These are phyloP conservation scores for Taxidea taxus DNA, from an alignment of 2,113 vertebrate genomes.

Conservation along the genomic window DNA sequence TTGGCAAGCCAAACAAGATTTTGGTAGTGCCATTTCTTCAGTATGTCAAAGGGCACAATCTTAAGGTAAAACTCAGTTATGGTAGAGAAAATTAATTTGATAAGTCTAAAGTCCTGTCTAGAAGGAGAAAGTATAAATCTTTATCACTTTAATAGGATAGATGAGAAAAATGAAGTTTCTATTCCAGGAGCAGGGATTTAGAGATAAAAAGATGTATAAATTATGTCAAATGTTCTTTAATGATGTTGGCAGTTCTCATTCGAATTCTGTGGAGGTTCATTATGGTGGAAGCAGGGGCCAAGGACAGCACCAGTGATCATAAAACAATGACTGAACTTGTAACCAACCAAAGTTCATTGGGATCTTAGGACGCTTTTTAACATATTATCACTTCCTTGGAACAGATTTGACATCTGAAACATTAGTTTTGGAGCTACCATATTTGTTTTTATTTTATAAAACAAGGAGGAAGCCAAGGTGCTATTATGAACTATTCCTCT, in stretches of 20 bases:
- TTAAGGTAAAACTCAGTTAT: slow-evolving; percentile 4
- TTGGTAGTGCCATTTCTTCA: not conserved
- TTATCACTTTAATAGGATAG: not conserved
- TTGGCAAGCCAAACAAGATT: not conserved
- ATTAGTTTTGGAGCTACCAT: not conserved
- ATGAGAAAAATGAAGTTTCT: slow-evolving; percentile 1
- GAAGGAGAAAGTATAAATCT: not conserved
- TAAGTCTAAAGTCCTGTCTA: not conserved
- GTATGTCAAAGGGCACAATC: not conserved
- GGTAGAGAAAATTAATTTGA: slow-evolving; percentile 20
- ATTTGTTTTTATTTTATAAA: not conserved
- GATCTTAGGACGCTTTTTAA: not conserved
- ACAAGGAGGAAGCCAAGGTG: not conserved
- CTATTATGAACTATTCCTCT: not conserved
- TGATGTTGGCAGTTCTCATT: not conserved
- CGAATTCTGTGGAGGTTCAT: not conserved
- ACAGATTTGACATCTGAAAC: not conserved
- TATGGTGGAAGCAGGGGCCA: not conserved
- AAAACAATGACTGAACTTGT: slow-evolving; percentile 27
- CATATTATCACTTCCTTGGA: not conserved
- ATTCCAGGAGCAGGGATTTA: not conserved
- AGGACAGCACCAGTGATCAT: slow-evolving; percentile 10
- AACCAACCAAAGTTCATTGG: not conserved
- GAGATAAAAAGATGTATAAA: not conserved
- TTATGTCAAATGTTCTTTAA: slow-evolving; percentile 35